phyloP scores from a whole-genome alignment of 1,140 invertebrate species.

The Scylla paramamosain region DNA sequence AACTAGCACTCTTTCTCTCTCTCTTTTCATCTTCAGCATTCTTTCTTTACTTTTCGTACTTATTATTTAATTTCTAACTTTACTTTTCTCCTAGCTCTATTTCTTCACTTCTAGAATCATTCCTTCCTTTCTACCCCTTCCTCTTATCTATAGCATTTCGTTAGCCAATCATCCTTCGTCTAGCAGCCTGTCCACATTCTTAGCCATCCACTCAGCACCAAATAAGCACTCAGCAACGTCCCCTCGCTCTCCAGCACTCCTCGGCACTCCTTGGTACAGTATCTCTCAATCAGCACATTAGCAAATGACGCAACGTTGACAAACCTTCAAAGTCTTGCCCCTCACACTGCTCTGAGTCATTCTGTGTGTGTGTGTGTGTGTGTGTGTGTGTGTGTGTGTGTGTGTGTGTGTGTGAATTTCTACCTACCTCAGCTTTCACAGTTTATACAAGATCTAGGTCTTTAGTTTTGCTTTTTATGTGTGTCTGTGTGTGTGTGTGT shows the following conservation, averaged over 20 bases:
- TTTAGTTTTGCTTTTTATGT: background rate
- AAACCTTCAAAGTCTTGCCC: background rate
- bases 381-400: constrained; percentile 18
- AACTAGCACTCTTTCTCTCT: background rate
- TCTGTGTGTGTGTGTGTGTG: constrained; percentile 6
- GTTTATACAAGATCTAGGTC: background rate
- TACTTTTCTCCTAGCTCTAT: background rate
- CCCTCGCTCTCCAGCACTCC: background rate
- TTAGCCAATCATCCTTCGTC: background rate
- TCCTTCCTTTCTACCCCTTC: background rate
- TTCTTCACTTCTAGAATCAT: background rate
- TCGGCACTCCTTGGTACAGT: background rate
- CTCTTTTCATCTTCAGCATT: background rate
- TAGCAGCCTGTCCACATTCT: background rate
- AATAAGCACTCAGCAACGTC: too few relatives aligned
- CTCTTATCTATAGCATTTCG: background rate
- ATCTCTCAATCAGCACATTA: background rate
- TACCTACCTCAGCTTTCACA: background rate
- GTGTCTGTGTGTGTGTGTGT: background rate
- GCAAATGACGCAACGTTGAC: constrained; percentile 1
- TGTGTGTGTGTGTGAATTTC: constrained; percentile 12
- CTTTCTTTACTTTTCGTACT: too few relatives aligned
- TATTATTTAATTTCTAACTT: too few relatives aligned
- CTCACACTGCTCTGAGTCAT: background rate
- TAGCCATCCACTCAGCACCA: background rate